Percentiles rank a stretch among this genome's conserved stretches.
These are phyloP conservation scores for Deilephila porcellus DNA, from an alignment of 2,888 invertebrate genomes.

Conservation along the genomic window DNA sequence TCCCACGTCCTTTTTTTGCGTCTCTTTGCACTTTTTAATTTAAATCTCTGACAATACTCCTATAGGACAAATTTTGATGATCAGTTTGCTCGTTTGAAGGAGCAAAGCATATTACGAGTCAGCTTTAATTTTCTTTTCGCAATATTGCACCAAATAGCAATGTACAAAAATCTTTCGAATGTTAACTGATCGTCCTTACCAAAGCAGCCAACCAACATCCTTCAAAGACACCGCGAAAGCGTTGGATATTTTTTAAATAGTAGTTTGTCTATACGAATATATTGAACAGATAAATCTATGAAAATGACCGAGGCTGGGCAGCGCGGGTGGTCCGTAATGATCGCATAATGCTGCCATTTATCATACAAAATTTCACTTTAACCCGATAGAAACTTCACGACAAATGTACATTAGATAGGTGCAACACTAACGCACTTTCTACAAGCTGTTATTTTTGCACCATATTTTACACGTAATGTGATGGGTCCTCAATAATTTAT, in stretches of 20 bases:
- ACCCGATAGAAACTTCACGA: constrained; percentile 34
- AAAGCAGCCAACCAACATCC: too few relatives aligned
- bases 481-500: neutral
- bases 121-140: too few relatives aligned
- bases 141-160: too few relatives aligned
- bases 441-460: constrained; percentile 3
- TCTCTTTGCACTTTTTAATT: too few relatives aligned
- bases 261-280: constrained; percentile 6
- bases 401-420: constrained; percentile 34
- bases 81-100: too few relatives aligned
- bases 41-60: too few relatives aligned
- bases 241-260: neutral
- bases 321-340: constrained; percentile 68
- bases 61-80: too few relatives aligned
- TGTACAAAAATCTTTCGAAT: too few relatives aligned
- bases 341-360: constrained; percentile 59
- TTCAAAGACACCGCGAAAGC: neutral
- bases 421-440: constrained; percentile 16
- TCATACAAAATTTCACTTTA: constrained; percentile 72
- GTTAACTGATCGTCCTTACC: too few relatives aligned
- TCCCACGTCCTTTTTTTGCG: too few relatives aligned
- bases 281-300: constrained; percentile 34
- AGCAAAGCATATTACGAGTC: too few relatives aligned
- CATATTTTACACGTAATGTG: neutral
- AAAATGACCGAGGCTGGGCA: constrained; percentile 56